Evolutionary conservation across 30 jellyfish, hydroid and myxozoan genomes (phyloP).

Genomic region (Haliclystus octoradiatus): DNA sequence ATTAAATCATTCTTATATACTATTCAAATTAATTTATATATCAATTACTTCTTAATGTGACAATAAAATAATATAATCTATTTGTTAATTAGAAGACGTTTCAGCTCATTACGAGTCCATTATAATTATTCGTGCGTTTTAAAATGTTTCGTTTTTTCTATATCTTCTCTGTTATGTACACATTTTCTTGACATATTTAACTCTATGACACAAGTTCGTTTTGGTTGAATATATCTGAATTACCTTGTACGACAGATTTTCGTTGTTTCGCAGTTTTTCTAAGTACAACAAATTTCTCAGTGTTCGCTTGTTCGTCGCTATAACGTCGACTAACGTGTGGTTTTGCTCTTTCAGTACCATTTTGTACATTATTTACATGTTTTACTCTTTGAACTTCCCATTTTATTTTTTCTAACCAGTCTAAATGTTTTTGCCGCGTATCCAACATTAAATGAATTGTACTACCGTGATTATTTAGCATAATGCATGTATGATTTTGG

Average conservation of each 20-base stretch:
- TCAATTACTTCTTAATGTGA: too few relatives aligned
- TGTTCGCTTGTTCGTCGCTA: conserved; percentile 1
- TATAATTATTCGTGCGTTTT: too few relatives aligned
- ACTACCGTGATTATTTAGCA: background rate
- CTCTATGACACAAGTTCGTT: background rate
- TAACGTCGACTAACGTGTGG: background rate
- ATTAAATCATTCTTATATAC: too few relatives aligned
- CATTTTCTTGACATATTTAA: too few relatives aligned
- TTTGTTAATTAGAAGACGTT: too few relatives aligned
- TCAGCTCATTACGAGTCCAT: too few relatives aligned
- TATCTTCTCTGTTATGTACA: too few relatives aligned
- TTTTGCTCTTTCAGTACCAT: background rate
- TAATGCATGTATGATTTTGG: background rate
- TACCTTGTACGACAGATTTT: background rate
- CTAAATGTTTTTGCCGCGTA: background rate
- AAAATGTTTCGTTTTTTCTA: too few relatives aligned
- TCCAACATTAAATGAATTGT: background rate
- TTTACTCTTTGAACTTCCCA: background rate
- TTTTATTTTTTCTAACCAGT: background rate
- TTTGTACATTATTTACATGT: background rate
- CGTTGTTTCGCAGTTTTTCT: background rate
- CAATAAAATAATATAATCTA: too few relatives aligned
- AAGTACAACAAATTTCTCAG: background rate
- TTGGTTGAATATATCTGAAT: background rate
- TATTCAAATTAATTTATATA: too few relatives aligned